phyloP scores from a whole-genome alignment of 2,797 vertebrate species.

The Capromys pilorides region DNA sequence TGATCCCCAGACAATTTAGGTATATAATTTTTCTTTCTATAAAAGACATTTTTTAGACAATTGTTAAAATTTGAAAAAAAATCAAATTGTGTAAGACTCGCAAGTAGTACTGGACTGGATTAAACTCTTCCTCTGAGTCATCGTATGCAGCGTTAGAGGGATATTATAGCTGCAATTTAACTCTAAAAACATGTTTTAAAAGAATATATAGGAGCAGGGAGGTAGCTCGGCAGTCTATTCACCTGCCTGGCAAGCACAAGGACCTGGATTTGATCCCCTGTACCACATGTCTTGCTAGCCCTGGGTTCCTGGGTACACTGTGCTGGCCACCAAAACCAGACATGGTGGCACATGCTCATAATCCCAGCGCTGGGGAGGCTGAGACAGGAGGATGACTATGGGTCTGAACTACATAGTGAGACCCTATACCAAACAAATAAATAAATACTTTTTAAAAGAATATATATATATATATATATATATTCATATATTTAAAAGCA shows the following conservation, averaged over 20 bases:
- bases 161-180: not conserved
- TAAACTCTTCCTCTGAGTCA: slow-evolving; percentile 7
- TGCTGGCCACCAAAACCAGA: too few species aligned
- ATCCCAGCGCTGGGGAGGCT: too few species aligned
- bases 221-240: too few species aligned
- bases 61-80: slow-evolving; percentile 2
- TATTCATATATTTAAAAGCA: not conserved
- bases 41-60: not conserved
- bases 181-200: not conserved
- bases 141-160: not conserved
- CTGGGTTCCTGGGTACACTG: too few species aligned
- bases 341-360: too few species aligned
- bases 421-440: too few species aligned
- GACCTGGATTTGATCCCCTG: too few species aligned
- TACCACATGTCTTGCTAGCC: too few species aligned
- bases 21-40: not conserved
- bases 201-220: too few species aligned
- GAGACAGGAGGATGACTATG: too few species aligned
- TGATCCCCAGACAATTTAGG: not conserved
- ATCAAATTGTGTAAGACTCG: not conserved
- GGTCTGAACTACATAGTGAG: too few species aligned
- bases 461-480: not conserved
- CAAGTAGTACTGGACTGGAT: not conserved
- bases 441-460: not conserved
- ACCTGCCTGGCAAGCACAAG: too few species aligned